Conservation (phyloP, 2,797 vertebrate species). For the Gymnothorax reevesii region DNA sequence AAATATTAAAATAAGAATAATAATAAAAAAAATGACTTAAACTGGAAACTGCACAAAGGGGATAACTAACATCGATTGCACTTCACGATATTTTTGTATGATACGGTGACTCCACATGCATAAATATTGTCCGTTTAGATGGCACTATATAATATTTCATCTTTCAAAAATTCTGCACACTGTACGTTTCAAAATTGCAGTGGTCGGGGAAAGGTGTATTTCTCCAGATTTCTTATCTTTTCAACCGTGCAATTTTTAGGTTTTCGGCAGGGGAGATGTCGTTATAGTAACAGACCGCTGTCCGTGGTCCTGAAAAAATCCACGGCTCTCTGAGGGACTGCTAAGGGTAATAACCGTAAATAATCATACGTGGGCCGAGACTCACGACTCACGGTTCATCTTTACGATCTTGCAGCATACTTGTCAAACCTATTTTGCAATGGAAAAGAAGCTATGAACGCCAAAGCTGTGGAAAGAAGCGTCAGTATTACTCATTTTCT, state of each 20-base stretch:
- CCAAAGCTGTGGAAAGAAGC: too few relatives aligned
- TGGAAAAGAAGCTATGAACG: too few relatives aligned
- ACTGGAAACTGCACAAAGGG: not conserved
- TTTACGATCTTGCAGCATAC: not conserved
- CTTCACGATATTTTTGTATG: not conserved
- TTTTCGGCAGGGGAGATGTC: not conserved
- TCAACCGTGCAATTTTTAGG: not conserved
- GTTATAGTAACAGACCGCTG: slow-evolving; percentile 8
- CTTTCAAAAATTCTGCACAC: not conserved
- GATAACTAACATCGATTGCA: not conserved
- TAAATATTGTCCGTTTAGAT: not conserved
- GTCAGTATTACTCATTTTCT: not conserved
- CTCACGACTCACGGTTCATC: not conserved
- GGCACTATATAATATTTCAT: not conserved
- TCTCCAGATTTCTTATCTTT: not conserved
- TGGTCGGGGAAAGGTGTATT: not conserved
- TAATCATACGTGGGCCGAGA: not conserved
- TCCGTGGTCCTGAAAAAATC: slow-evolving; percentile 32
- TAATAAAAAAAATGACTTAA: too few relatives aligned
- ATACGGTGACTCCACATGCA: not conserved
- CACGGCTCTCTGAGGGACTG: not conserved
- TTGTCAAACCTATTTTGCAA: not conserved
- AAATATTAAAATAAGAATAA: not conserved
- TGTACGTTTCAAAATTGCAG: not conserved
- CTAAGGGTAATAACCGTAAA: not conserved